A percentile compares a stretch with the other conserved stretches of the same genome.
These are phyloP conservation scores for Hydroisotoma schaefferi DNA, from an alignment of 2,888 invertebrate species.

Conservation along the genomic window DNA sequence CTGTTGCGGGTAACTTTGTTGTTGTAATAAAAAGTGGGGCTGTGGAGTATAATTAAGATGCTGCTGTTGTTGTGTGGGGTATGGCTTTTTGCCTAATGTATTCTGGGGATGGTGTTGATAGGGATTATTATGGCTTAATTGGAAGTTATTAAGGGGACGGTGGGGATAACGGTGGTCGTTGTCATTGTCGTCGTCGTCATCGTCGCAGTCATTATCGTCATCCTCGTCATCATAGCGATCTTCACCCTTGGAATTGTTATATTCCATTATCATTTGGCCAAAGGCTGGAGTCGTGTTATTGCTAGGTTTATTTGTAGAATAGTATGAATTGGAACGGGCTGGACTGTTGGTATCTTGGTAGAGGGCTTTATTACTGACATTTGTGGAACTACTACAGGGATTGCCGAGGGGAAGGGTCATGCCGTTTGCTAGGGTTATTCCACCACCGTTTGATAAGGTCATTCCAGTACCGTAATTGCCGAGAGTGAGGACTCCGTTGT, in stretches of 20 bases:
- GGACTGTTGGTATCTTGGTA: no score
- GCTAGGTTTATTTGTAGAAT: no score
- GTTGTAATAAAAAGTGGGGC: constrained; percentile 14
- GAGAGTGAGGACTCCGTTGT: no score
- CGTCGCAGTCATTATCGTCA: constrained; percentile 25
- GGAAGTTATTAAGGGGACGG: constrained; percentile 19
- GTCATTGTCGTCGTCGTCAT: constrained; percentile 10
- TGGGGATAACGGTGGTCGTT: constrained; percentile 9
- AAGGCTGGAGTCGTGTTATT: no score
- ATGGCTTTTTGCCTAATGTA: constrained; percentile 22
- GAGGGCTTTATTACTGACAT: no score
- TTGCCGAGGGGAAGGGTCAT: no score
- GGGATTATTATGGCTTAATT: constrained; percentile 21
- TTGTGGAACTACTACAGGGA: no score
- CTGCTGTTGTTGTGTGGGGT: background rate
- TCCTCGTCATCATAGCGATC: constrained; percentile 27
- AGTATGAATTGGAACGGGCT: no score
- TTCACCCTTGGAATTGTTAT: constrained; percentile 37
- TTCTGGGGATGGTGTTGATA: constrained; percentile 27
- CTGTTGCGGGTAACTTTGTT: constrained; percentile 20
- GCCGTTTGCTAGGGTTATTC: background rate
- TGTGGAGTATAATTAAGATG: constrained; percentile 14
- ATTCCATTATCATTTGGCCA: constrained; percentile 35
- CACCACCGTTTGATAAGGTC: no score
- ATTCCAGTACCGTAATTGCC: no score